phyloP scores from a whole-genome alignment of 2,888 invertebrate genomes.

The Palloptera scutellata region DNA sequence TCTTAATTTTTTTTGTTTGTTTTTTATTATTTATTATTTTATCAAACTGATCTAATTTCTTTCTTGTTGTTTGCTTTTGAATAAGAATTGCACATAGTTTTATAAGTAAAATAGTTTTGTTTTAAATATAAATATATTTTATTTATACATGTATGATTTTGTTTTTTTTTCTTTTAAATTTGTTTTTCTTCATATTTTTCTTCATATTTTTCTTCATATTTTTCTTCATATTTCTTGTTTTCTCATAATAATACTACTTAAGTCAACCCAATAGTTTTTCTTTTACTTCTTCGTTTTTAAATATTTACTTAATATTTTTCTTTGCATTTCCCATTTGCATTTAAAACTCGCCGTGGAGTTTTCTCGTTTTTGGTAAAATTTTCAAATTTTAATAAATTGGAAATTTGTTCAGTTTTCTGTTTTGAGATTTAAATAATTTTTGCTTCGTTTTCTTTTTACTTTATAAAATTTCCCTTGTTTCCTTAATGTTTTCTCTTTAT shows the following conservation, averaged over 20 bases:
- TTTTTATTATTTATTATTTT: not conserved
- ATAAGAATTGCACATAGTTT: constrained; percentile 14
- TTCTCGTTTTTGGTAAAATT: constrained; percentile 33
- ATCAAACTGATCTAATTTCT: constrained; percentile 14
- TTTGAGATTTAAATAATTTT: constrained; percentile 32
- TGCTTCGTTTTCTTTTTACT: constrained; percentile 14
- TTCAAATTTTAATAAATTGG: constrained; percentile 40
- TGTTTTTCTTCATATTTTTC: not conserved
- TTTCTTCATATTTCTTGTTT: constrained; percentile 11
- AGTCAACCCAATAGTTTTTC: constrained; percentile 22
- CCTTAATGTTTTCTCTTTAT: too few species aligned
- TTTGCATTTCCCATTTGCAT: constrained; percentile 1
- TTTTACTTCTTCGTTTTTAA: constrained; percentile 23
- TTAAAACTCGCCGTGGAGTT: too few species aligned
- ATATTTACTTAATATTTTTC: constrained; percentile 9
- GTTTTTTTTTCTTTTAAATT: not conserved
- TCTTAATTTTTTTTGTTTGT: not conserved
- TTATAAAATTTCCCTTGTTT: constrained; percentile 31
- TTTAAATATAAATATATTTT: constrained; percentile 15
- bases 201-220: too few species aligned
- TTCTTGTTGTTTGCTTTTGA: constrained; percentile 24
- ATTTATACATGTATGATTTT: constrained; percentile 13
- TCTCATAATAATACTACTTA: constrained; percentile 28
- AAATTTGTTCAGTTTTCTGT: constrained; percentile 33
- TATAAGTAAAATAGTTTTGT: not conserved